Evolutionary conservation across 2,888 invertebrate species (phyloP), one percentile per base, ranked within the genome.

Genomic region (Xylocampa areola): DNA sequence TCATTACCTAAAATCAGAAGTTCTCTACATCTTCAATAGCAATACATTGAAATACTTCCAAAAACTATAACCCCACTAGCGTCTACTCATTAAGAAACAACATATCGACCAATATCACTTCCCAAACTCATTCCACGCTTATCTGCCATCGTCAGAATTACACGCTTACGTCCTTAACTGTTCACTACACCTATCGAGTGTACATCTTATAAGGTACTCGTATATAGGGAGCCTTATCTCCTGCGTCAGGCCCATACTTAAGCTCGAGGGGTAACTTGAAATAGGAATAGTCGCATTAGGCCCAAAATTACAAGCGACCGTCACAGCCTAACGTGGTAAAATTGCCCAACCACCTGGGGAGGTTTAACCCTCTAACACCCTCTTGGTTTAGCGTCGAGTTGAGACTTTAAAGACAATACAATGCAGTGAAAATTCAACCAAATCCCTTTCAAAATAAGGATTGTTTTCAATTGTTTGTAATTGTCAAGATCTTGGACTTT

Each of bases 211-310:
- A 73, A 73, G 71, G n/a, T n/a, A n/a, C n/a, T n/a, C n/a, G 68
- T 76, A 74, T 77, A 72, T 68, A 81, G 66, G 76, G 70, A 70
- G 65, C 73, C 85, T 92, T 92, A 92, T 92, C 92, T 91, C 82
- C 60, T 79, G 81, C 84, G 86, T 82, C 92, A 91, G 90, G 87
- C 89, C 84, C 85, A 85, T 87, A 85, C 89, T 92, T 91, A 91
- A 90, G 86, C 87, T 81, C 80, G 84, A 85, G 89, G 89, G 92
- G 92, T 90, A 87, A 84, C 88, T 92, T 88, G 87, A 92, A 93
- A 93, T 93, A 93, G 93, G 91, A 92, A 92, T 93, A 91, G 94
- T 90, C 91, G 92, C 92, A 94, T 94, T 93, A 94, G 92, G 90
- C 87, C 89, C 92, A 88, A 91, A 93, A 93, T 93, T 93, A 92